phyloP scores from a whole-genome alignment of 1,140 invertebrate genomes.

The Megathymus violae region DNA sequence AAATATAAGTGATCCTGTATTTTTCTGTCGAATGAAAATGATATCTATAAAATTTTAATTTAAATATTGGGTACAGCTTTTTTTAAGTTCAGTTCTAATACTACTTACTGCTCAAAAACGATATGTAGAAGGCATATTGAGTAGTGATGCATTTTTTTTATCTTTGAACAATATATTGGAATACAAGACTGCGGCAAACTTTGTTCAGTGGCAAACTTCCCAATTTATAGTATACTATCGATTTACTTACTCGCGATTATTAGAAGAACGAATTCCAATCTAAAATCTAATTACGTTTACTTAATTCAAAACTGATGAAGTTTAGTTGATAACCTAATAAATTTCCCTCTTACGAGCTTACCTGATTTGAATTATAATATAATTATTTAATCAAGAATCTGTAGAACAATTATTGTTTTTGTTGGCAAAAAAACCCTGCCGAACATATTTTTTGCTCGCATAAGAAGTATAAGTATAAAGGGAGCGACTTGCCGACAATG shows the following conservation, averaged over 20 bases:
- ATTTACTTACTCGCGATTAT: background rate
- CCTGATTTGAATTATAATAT: conserved; percentile 26
- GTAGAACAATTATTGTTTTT: conserved; percentile 36
- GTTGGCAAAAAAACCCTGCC: conserved; percentile 21
- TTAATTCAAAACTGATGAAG: conserved; percentile 20
- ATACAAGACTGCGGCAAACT: too few relatives aligned
- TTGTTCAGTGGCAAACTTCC: too few relatives aligned
- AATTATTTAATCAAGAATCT: conserved; percentile 32
- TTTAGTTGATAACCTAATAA: conserved; percentile 32
- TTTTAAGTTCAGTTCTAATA: too few relatives aligned
- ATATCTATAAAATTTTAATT: too few relatives aligned
- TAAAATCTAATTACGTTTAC: conserved; percentile 14
- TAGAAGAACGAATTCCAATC: conserved; percentile 13
- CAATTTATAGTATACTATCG: too few relatives aligned
- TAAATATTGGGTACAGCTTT: too few relatives aligned
- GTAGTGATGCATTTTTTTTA: too few relatives aligned
- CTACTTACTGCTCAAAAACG: too few relatives aligned
- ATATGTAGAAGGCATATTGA: too few relatives aligned
- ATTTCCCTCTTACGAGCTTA: conserved; percentile 27
- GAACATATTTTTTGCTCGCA: conserved; percentile 30
- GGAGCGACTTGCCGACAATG: conserved; percentile 25
- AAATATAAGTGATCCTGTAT: too few relatives aligned
- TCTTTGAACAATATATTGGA: too few relatives aligned
- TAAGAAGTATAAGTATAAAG: conserved; percentile 26
- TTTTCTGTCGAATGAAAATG: too few relatives aligned